These are phyloP conservation scores for Meghimatium bilineatum DNA, from an alignment of 2,888 invertebrate genomes.

Conservation along the genomic window DNA sequence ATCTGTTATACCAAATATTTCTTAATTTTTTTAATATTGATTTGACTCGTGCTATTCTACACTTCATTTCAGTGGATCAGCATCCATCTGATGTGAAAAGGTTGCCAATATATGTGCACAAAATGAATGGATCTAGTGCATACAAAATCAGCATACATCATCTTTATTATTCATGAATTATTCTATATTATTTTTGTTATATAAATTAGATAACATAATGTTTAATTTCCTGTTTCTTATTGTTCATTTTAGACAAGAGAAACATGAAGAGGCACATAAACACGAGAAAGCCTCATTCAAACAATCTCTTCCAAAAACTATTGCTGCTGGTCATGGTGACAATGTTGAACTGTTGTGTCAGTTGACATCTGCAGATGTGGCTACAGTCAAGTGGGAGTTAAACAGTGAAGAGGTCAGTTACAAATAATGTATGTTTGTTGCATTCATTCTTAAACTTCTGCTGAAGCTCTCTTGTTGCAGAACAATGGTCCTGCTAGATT, in stretches of 20 bases:
- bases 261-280: background rate
- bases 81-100: too few relatives aligned
- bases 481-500: too few relatives aligned
- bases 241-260: constrained; percentile 14
- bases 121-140: too few relatives aligned
- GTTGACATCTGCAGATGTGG: constrained; percentile 57
- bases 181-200: background rate
- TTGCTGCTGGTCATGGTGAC: constrained; percentile 59
- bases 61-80: too few relatives aligned
- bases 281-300: constrained; percentile 44
- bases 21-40: too few relatives aligned
- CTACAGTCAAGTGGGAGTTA: constrained; percentile 65
- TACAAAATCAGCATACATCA: too few relatives aligned
- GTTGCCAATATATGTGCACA: too few relatives aligned
- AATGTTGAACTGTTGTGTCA: constrained; percentile 62
- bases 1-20: too few relatives aligned
- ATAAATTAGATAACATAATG: background rate
- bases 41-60: too few relatives aligned
- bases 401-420: constrained; percentile 63
- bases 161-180: background rate
- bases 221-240: background rate
- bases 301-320: constrained; percentile 60
- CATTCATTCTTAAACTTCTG: too few relatives aligned
- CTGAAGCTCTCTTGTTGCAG: too few relatives aligned
- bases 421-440: too few relatives aligned